Percentiles rank a stretch among this genome's conserved stretches.
phyloP scores from a whole-genome alignment of 2,797 vertebrate genomes.

The Agapornis canus region DNA sequence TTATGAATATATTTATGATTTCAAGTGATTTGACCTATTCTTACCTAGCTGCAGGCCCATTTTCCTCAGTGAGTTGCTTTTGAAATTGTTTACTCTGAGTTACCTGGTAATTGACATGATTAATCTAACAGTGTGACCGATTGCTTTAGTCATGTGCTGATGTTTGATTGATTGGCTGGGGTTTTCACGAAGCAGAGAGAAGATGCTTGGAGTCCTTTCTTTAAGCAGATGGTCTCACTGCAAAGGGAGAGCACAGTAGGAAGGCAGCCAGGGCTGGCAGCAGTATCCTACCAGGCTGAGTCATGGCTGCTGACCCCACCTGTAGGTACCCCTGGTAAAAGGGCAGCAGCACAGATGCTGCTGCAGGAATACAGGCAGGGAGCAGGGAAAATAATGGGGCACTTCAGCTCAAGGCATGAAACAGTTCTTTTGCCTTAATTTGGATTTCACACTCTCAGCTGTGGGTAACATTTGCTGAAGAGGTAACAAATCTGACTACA shows the following conservation, averaged over 20 bases:
- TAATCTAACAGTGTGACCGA: not conserved
- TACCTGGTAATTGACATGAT: not conserved
- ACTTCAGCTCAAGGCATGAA: not conserved
- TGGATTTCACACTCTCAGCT: not conserved
- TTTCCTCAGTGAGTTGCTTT: not conserved
- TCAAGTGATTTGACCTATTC: not conserved
- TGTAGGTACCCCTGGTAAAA: not conserved
- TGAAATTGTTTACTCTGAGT: slow-evolving; percentile 20
- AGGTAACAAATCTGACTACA: not conserved
- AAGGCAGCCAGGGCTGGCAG: not conserved
- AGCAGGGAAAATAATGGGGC: not conserved
- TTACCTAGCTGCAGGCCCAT: not conserved
- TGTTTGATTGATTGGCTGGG: not conserved
- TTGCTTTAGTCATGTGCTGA: not conserved
- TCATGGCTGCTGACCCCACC: not conserved
- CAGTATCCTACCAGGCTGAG: not conserved
- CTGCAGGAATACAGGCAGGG: not conserved
- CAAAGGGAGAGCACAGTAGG: not conserved
- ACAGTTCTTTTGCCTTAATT: not conserved
- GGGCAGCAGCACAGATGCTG: not conserved
- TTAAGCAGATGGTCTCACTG: not conserved
- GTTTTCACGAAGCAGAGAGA: not conserved
- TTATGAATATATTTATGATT: slow-evolving; percentile 29
- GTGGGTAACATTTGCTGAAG: not conserved
- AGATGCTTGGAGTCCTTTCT: not conserved